Base-by-base conservation (phyloP, 2,113 vertebrate species). In the Amphiprion percula region DNA sequence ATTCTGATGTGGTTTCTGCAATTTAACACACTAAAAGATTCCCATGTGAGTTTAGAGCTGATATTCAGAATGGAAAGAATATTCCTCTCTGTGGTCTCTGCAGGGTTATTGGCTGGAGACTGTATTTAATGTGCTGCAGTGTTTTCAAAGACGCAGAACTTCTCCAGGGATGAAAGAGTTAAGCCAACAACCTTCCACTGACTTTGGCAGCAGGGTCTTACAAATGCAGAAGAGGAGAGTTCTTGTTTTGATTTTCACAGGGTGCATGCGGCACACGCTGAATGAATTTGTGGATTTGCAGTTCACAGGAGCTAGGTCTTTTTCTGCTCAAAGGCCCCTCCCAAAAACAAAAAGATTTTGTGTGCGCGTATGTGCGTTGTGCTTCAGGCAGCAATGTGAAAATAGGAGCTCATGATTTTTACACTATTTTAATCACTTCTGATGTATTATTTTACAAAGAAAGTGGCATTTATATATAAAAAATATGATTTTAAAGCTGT, bases 111-210 rank as follows among this genome's bases (percentile, higher is more conserved):
- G 88, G 79, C 85, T 85, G 55, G 68, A 89, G 81, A 76, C 41
- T 10, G 11, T 46, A 37, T 87, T 74, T 80, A 68, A 47, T 24
- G 55, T 65, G 82, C 65, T 28, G 71, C 71, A 63, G 86, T 37
- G 66, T 81, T 90, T 86, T 84, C 74, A 88, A 83, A 86, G 80
- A 81, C 16, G 15, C 47, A 41, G 1, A 65, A 58, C 74, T 74
- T 71, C 6, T 10, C 10, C 59, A 1, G 68, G 79, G 73, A 82
- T 9, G 74, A 86, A 74, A 68, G 80, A 85, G 80, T 83, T 82
- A 79, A 81, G 74, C 63, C 62, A 69, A 84, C 76, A 85, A 79
- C 82, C 80, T 88, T 89, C 84, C 37, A 0, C 74, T 73, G 88
- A 90, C 85, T 84, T 90, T 83, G 83, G 83, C 81, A 63, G 75